Conservation (phyloP, 2,797 vertebrate species). For the Delichon dasypus region DNA sequence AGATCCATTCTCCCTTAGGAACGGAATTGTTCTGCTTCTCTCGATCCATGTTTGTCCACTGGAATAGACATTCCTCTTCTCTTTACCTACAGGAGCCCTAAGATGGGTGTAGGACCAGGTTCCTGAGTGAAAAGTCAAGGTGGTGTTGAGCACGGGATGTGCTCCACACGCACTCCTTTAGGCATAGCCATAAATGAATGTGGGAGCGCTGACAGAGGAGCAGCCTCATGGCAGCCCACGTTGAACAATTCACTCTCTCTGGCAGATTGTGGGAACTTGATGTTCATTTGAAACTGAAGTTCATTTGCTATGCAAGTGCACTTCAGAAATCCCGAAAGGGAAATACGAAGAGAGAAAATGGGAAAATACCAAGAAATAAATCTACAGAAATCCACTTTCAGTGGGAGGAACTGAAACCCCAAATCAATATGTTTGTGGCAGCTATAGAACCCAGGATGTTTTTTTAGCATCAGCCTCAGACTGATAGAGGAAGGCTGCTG, state of each 20-base stretch:
- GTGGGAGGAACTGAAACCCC: neutral
- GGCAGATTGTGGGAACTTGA: neutral
- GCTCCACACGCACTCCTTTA: neutral
- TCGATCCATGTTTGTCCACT: neutral
- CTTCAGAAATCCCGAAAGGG: neutral
- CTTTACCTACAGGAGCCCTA: neutral
- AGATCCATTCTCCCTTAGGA: neutral
- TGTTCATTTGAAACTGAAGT: neutral
- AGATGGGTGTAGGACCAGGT: neutral
- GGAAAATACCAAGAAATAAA: neutral
- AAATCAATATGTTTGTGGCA: neutral
- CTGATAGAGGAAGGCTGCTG: neutral
- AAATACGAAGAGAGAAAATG: neutral
- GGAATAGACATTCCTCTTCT: neutral
- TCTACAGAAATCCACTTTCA: neutral
- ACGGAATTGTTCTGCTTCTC: neutral
- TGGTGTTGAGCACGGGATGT: neutral
- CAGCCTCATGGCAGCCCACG: rapidly evolving
- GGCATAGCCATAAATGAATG: neutral
- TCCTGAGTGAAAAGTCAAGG: neutral
- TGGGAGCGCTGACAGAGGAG: neutral
- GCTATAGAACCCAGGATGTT: neutral
- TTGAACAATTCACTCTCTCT: neutral
- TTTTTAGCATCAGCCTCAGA: neutral
- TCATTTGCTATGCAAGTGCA: neutral